Evolutionary conservation across 1,140 invertebrate genomes (phyloP).

Genomic region (Bombus ignitus): DNA sequence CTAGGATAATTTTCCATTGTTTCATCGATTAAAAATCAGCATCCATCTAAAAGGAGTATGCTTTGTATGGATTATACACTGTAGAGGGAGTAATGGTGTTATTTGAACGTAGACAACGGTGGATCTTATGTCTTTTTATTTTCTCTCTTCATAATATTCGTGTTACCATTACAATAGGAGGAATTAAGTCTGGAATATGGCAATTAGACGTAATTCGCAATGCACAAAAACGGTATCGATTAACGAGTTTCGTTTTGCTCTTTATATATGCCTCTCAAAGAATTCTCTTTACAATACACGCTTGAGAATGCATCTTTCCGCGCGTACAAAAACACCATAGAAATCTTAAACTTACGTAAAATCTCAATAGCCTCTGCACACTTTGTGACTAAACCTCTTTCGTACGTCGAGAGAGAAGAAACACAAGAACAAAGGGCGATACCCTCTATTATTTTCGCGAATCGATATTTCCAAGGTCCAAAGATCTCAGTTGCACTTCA

Average conservation of each 20-base stretch:
- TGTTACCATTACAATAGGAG: conserved; percentile 75
- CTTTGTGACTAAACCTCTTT: conserved; percentile 58
- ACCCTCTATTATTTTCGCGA: background rate
- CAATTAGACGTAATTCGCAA: conserved; percentile 70
- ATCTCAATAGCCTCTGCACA: conserved; percentile 65
- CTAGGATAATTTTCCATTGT: background rate
- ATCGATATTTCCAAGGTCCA: conserved; percentile 2
- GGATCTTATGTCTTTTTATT: conserved; percentile 72
- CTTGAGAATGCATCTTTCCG: conserved; percentile 43
- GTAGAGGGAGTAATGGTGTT: background rate
- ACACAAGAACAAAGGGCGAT: conserved; percentile 24
- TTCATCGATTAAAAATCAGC: background rate
- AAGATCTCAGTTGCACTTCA: background rate
- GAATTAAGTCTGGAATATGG: conserved; percentile 75
- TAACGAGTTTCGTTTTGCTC: conserved; percentile 59
- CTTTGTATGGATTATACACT: background rate
- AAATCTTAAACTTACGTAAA: conserved; percentile 60
- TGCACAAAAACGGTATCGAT: conserved; percentile 65
- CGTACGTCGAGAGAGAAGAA: conserved; percentile 53
- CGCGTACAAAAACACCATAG: conserved; percentile 57
- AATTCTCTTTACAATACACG: conserved; percentile 61
- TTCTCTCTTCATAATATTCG: conserved; percentile 72
- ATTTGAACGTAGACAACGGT: conserved; percentile 8
- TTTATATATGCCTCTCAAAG: conserved; percentile 52
- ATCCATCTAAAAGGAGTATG: background rate